phyloP scores from a whole-genome alignment of 1,140 invertebrate species.

The Xylocopa sonorina region DNA sequence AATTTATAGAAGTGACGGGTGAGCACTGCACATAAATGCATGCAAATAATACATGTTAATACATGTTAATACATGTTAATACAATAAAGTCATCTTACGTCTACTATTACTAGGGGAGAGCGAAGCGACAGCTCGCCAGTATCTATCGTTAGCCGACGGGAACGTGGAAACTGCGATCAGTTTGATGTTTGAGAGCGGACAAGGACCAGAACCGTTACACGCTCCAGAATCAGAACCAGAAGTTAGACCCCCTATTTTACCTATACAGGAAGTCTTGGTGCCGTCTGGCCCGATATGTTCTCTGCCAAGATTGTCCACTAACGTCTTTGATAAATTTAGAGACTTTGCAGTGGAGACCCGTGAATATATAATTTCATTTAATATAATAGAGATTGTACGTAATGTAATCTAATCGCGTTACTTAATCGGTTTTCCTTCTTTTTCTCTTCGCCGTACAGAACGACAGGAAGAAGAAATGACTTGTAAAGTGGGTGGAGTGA shows the following conservation, averaged over 20 bases:
- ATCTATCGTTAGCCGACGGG: slow-evolving; percentile 75
- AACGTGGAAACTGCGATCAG: slow-evolving; percentile 80
- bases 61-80: too few relatives aligned
- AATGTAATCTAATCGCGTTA: background rate
- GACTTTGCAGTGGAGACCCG: slow-evolving; percentile 86
- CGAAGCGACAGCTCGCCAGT: slow-evolving; percentile 74
- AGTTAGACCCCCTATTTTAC: slow-evolving; percentile 86
- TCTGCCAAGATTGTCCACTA: slow-evolving; percentile 79
- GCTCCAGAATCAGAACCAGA: slow-evolving; percentile 73
- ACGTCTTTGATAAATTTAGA: slow-evolving; percentile 86
- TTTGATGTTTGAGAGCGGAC: slow-evolving; percentile 76
- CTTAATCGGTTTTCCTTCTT: too few relatives aligned
- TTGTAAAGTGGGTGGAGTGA: slow-evolving; percentile 68
- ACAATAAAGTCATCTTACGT: background rate
- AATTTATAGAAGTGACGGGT: slow-evolving; percentile 80
- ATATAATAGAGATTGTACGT: background rate
- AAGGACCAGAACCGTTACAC: slow-evolving; percentile 44
- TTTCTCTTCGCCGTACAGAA: too few relatives aligned
- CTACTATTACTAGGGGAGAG: slow-evolving; percentile 65
- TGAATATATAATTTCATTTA: slow-evolving; percentile 71
- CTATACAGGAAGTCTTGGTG: slow-evolving; percentile 83
- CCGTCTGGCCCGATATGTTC: slow-evolving; percentile 77
- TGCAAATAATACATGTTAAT: too few relatives aligned
- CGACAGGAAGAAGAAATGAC: slow-evolving; percentile 81
- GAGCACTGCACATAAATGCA: too few relatives aligned